phyloP scores from a whole-genome alignment of 2,113 vertebrate species.

The Antigone vipio region DNA sequence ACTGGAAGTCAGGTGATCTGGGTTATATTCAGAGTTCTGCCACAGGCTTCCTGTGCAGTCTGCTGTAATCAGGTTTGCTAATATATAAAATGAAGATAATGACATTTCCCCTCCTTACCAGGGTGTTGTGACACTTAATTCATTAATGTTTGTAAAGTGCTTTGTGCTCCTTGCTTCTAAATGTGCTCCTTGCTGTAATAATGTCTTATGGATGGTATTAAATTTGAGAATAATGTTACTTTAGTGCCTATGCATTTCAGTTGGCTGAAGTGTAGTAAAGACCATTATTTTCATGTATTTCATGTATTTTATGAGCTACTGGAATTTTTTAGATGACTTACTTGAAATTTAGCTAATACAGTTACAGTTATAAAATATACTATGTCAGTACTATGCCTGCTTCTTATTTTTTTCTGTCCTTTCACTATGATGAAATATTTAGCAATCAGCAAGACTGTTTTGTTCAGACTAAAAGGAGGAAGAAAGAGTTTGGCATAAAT shows the following conservation, averaged over 20 bases:
- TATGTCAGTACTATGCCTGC: background rate
- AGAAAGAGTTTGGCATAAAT: background rate
- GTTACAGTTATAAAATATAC: background rate
- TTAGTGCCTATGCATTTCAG: background rate
- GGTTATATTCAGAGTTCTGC: slow-evolving; percentile 41
- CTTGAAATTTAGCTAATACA: slow-evolving; percentile 43
- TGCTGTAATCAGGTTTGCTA: slow-evolving; percentile 53
- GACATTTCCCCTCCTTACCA: slow-evolving; percentile 26
- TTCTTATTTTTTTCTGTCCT: background rate
- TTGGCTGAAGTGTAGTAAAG: background rate
- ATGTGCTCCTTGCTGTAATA: slow-evolving; percentile 21
- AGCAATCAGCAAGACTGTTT: background rate
- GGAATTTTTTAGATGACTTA: slow-evolving; percentile 42
- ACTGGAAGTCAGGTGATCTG: slow-evolving; percentile 60
- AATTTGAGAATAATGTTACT: slow-evolving; percentile 41
- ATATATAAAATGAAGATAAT: slow-evolving; percentile 44
- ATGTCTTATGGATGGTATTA: slow-evolving; percentile 17
- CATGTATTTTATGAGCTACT: slow-evolving; percentile 50
- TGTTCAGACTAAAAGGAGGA: background rate
- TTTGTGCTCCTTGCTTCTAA: slow-evolving; percentile 29
- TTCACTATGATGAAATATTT: slow-evolving; percentile 26
- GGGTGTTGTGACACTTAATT: slow-evolving; percentile 59
- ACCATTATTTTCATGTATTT: slow-evolving; percentile 27
- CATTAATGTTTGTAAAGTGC: slow-evolving; percentile 61
- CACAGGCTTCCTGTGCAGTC: slow-evolving; percentile 51